Base-by-base conservation (phyloP, 2,113 vertebrate species). In the Psilopsiagon aymara region DNA sequence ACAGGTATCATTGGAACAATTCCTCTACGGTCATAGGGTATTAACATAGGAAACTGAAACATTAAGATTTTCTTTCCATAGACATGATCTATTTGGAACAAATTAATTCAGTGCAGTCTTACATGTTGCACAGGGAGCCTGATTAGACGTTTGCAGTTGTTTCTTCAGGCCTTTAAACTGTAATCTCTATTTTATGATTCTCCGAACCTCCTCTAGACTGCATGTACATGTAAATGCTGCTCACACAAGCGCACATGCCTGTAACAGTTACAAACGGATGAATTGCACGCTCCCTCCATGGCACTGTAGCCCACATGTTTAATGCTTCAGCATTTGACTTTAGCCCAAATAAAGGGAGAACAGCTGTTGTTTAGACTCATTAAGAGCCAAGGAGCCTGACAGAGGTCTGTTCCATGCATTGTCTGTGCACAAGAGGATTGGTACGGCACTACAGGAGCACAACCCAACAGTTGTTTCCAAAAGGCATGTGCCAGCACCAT, bases 281-380 rank as follows among this genome's bases (percentile, higher is more conserved):
- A 74, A 86, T 78, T 46, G 53, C 88, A 43, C 51, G 2, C 33
- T 93, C 60, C 67, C 35, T 92, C 75, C 60, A 17, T 68, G 60
- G 90, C 85, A 79, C 88, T 43, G 77, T 75, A 93, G 79, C 82
- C 94, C 90, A 92, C 94, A 91, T 91, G 93, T 94, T 95, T 95
- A 87, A 31, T 92, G 89, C 81, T 76, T 89, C 86, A 92, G 80
- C 77, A 7, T 78, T 94, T 92, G 76, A 94, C 80, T 95, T 91
- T 92, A 91, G 80, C 95, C 94, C 88, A 92, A 95, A 78, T 69
- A 90, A 95, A 33, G 79, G 88, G 64, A 90, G 80, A 95, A 70
- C 86, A 95, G 94, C 88, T 96, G 95, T 82, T 94, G 92, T 92
- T 94, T 86, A 95, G 94, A 35, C 83, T 95, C 89, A 71, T 81